phyloP scores from a whole-genome alignment of 1,140 invertebrate species.

The Probaryconus sp. region DNA sequence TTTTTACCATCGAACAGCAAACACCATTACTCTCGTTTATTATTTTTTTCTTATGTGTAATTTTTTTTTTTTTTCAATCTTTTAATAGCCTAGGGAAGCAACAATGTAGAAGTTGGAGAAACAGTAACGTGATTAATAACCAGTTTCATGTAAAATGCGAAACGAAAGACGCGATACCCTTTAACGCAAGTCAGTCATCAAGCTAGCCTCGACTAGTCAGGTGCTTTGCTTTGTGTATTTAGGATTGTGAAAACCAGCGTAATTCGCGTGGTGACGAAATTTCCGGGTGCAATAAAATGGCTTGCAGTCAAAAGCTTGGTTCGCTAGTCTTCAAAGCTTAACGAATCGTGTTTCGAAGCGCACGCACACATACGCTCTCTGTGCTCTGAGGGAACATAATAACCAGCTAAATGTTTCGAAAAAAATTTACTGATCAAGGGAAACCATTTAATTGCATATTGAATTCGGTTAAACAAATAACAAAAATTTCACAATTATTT shows the following conservation, averaged over 20 bases:
- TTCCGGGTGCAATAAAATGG: slow-evolving; percentile 57
- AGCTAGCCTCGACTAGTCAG: slow-evolving; percentile 57
- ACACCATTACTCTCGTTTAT: too few species aligned
- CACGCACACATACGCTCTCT: slow-evolving; percentile 26
- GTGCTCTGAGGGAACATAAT: slow-evolving; percentile 22
- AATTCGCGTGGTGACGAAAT: slow-evolving; percentile 60
- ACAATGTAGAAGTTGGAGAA: neutral
- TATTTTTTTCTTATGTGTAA: too few species aligned
- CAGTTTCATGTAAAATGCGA: slow-evolving; percentile 32
- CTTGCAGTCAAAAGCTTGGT: slow-evolving; percentile 40
- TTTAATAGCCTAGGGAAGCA: too few species aligned
- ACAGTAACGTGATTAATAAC: slow-evolving; percentile 23
- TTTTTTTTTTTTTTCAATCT: too few species aligned
- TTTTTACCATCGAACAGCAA: too few species aligned
- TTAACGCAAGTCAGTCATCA: slow-evolving; percentile 57
- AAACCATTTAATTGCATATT: slow-evolving; percentile 22
- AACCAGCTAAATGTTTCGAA: slow-evolving; percentile 22
- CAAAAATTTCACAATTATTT: neutral
- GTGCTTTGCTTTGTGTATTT: slow-evolving; percentile 63
- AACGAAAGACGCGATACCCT: slow-evolving; percentile 53
- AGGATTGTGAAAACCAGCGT: slow-evolving; percentile 56
- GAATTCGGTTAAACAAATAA: slow-evolving; percentile 18
- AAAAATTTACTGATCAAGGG: slow-evolving; percentile 35
- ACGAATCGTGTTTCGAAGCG: slow-evolving; percentile 50
- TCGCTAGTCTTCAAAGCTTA: slow-evolving; percentile 46